These are phyloP conservation scores for Toxostoma redivivum DNA, from an alignment of 2,113 vertebrate species.

Conservation along the genomic window DNA sequence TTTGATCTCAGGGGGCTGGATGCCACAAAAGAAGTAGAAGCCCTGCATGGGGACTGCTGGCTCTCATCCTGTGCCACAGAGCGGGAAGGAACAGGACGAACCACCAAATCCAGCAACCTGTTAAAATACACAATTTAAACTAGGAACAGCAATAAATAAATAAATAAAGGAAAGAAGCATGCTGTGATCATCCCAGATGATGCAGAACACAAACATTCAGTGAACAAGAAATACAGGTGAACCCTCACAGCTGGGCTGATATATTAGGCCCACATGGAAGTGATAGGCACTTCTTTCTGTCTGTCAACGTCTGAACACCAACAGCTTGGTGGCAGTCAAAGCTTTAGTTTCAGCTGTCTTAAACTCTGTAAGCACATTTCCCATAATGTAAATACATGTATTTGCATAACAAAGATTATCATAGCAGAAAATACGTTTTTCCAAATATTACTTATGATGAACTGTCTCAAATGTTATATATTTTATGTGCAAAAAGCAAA, in stretches of 20 bases:
- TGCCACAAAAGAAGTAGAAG: slow-evolving; percentile 52
- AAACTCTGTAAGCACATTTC: neutral
- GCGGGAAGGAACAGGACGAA: slow-evolving; percentile 74
- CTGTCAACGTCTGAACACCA: neutral
- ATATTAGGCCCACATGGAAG: neutral
- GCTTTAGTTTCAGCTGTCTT: neutral
- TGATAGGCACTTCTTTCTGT: neutral
- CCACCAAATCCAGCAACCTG: slow-evolving; percentile 84
- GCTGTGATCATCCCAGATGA: neutral
- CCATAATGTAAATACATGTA: neutral
- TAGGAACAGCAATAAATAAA: neutral
- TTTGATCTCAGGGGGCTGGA: slow-evolving; percentile 34
- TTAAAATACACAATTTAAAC: neutral
- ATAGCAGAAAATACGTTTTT: neutral
- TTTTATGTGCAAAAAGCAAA: neutral
- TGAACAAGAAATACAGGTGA: neutral
- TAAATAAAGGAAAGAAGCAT: neutral
- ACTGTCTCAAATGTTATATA: neutral
- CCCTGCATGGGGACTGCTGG: slow-evolving; percentile 60
- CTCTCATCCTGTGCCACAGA: slow-evolving; percentile 18
- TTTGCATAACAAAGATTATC: neutral
- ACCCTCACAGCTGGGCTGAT: neutral
- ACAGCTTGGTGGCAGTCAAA: neutral
- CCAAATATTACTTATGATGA: fast-evolving
- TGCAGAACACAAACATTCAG: neutral